Percentiles rank a stretch among this genome's conserved stretches.
phyloP scores from a whole-genome alignment of 1,140 invertebrate genomes.

The Aphelinus atriplicis region DNA sequence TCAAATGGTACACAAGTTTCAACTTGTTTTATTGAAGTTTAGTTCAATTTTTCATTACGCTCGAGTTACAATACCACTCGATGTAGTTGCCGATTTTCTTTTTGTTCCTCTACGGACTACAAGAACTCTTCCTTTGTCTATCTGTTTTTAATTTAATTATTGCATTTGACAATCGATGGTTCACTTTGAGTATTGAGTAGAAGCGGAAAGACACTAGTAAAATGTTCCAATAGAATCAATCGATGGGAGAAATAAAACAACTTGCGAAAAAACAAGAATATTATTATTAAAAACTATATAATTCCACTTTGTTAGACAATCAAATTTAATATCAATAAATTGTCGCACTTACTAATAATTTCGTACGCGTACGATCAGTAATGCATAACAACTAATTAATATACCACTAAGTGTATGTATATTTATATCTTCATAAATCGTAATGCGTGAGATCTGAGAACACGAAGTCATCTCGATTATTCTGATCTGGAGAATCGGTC shows the following conservation, averaged over 20 bases:
- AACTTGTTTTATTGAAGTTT: constrained; percentile 33
- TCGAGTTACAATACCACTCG: constrained; percentile 16
- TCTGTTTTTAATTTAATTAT: constrained; percentile 34
- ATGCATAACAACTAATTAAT: constrained; percentile 53
- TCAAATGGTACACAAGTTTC: constrained; percentile 24
- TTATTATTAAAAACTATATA: constrained; percentile 59
- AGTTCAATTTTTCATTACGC: constrained; percentile 9
- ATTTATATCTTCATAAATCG: constrained; percentile 56
- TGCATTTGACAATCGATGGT: constrained; percentile 31
- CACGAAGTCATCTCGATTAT: constrained; percentile 59
- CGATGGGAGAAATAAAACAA: constrained; percentile 46
- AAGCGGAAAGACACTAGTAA: not conserved
- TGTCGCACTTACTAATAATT: constrained; percentile 53
- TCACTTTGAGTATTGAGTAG: constrained; percentile 3
- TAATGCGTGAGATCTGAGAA: constrained; percentile 63
- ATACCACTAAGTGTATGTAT: constrained; percentile 50
- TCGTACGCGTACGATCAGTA: constrained; percentile 53
- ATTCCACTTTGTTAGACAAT: constrained; percentile 54
- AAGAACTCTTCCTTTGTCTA: constrained; percentile 16
- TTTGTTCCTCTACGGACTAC: constrained; percentile 5
- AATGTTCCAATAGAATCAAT: constrained; percentile 18
- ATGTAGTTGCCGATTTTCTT: constrained; percentile 4
- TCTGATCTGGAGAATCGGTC: constrained; percentile 53
- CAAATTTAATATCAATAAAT: constrained; percentile 56
- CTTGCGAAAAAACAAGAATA: constrained; percentile 56